Percentiles rank a stretch among this genome's conserved stretches.
phyloP scores from a whole-genome alignment of 1,140 invertebrate species.

The Microplitis demolitor region DNA sequence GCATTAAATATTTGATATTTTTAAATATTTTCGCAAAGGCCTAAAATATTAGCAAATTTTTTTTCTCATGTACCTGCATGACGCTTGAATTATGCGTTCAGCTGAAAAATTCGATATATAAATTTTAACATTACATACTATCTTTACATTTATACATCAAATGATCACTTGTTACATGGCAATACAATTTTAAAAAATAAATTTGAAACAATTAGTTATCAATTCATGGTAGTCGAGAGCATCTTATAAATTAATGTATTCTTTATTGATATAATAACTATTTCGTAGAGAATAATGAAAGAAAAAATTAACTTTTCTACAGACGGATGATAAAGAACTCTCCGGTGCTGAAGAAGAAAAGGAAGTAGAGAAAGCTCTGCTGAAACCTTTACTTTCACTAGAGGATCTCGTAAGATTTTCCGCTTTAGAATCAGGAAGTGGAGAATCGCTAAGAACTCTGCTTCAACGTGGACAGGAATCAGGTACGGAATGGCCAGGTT shows the following conservation, averaged over 20 bases:
- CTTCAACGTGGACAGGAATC: slow-evolving; percentile 62
- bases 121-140: background rate
- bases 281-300: slow-evolving; percentile 29
- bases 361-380: slow-evolving; percentile 66
- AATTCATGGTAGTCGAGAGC: background rate
- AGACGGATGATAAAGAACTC: slow-evolving; percentile 66
- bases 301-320: slow-evolving; percentile 36
- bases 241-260: background rate
- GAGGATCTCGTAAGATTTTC: slow-evolving; percentile 68
- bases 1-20: slow-evolving; percentile 3
- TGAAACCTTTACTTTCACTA: slow-evolving; percentile 65
- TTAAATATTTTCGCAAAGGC: background rate
- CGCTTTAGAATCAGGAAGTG: slow-evolving; percentile 57
- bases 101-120: slow-evolving; percentile 26
- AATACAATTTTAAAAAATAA: too few species aligned
- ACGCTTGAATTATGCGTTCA: slow-evolving; percentile 35
- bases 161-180: too few species aligned
- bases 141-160: too few species aligned
- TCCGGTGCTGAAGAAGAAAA: slow-evolving; percentile 71
- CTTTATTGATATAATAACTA: background rate
- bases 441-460: slow-evolving; percentile 66
- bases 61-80: slow-evolving; percentile 37
- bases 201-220: too few species aligned
- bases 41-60: background rate
- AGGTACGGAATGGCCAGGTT: slow-evolving; percentile 60